Evolutionary conservation across 2,113 vertebrate genomes (phyloP), one percentile per base, ranked within the genome.

Genomic region (Clupea harengus): DNA sequence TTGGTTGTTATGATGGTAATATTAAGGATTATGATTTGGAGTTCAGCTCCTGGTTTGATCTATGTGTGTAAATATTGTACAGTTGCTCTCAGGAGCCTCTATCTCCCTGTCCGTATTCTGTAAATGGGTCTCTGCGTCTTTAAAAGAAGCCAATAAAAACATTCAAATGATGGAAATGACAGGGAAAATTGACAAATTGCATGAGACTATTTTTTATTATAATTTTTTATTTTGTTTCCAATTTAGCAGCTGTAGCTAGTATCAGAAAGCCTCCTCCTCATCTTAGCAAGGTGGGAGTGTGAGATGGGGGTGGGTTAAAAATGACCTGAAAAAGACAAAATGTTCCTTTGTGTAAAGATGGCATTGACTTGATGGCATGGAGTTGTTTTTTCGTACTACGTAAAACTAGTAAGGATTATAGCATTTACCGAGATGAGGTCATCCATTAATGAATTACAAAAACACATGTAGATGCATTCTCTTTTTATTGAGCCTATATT

Each of bases 21-120:
- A 78, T 78, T 78, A 78, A 39, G 72, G 28, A 39, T 94, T 89
- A 88, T 88, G 86, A 47, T 89, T 90, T 87, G 81, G 83, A 90
- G 87, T 94, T 89, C 89, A 90, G 90, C 89, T 92, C 89, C 89
- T 85, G 89, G 80, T 93, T 91, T 88, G 28, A 80, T 80, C 85
- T 89, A 83, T 88, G 88, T 89, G 52, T 94, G 94, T 95, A 95
- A 90, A 95, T 95, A 95, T 72, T 95, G 95, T 94, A 95, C 92
- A 95, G 93, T 86, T 93, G 86, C 92, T 94, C 72, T 3, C 2
- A 92, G 88, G 72, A 88, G 90, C 93, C 92, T 94, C 85, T 86
- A 89, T 88, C 91, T 91, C 52, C 87, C 89, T 87, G 88, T 94
- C 89, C 87, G 91, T 92, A 90, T 91, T 94, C 92, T 94, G 94